Conservation (phyloP, 2,888 invertebrate species). For the Frankliniella fusca region DNA sequence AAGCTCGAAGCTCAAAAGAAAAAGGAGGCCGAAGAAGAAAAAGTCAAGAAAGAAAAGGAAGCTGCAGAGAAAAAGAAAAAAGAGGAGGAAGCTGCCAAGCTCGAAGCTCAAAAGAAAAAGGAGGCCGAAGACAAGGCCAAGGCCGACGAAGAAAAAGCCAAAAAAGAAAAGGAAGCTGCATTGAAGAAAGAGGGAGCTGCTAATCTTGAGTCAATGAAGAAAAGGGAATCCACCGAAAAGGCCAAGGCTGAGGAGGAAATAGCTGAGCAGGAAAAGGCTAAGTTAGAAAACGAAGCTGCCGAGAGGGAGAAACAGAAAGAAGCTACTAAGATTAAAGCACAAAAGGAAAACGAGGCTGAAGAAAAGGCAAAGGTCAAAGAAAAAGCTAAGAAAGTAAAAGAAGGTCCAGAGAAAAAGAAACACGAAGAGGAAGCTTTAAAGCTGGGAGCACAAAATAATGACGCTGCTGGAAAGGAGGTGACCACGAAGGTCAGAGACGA, state of each 20-base stretch:
- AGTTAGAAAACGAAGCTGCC: slow-evolving; percentile 33
- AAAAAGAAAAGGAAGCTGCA: slow-evolving; percentile 42
- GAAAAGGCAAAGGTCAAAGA: slow-evolving; percentile 36
- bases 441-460: slow-evolving; percentile 39
- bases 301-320: slow-evolving; percentile 32
- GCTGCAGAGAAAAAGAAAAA: slow-evolving; percentile 41
- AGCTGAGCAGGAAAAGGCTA: slow-evolving; percentile 35
- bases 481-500: slow-evolving; percentile 33
- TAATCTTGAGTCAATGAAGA: no score
- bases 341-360: slow-evolving; percentile 35
- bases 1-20: slow-evolving; percentile 37
- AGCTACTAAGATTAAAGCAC: slow-evolving; percentile 32
- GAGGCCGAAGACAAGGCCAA: slow-evolving; percentile 45
- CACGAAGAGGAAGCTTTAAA: slow-evolving; percentile 35
- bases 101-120: slow-evolving; percentile 36
- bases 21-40: slow-evolving; percentile 43
- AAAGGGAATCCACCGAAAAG: no score
- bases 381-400: slow-evolving; percentile 37
- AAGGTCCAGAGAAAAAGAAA: slow-evolving; percentile 35
- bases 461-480: slow-evolving; percentile 34
- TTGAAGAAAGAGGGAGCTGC: slow-evolving; percentile 40
- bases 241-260: slow-evolving; percentile 30
- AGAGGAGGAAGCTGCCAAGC: slow-evolving; percentile 44
- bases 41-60: slow-evolving; percentile 41
- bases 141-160: slow-evolving; percentile 41